Base-by-base conservation (phyloP, 2,797 vertebrate species). In the Gobionotothen gibberifrons region DNA sequence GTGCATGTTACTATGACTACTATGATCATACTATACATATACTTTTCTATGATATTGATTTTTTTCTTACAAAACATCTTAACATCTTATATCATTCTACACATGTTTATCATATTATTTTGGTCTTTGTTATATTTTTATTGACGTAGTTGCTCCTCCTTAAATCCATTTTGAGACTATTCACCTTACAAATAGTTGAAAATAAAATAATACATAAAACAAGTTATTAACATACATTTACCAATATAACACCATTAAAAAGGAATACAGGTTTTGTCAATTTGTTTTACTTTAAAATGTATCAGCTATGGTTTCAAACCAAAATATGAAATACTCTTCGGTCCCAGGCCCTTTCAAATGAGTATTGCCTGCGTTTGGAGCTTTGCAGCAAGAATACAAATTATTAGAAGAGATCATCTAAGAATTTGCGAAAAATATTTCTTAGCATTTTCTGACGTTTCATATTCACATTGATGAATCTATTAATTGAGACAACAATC, bases 1-100 rank as follows among this genome's bases (percentile, higher is more conserved):
- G 29, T 43, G 47, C 60, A 53, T 22, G 76, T 29, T 66, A 22
- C 65, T 69, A 39, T 17, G 46, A 36, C 39, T 2, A 19, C 5
- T 4, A 12, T 19, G 4, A 53, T 65, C 17, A 26, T 26, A 26
- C 26, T 26, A 26, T 26, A 26, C 26, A 26, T 26, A 26, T 26
- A 26, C 4, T 26, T 26, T 26, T 26, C 4, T 26, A 26, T 26
- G 26, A 26, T 26, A 26, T 26, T 5, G 26, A 26, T 26, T 26
- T 5, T 26, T 26, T 26, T 26, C 29, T 48, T 58, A 17, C 32
- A 21, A 15, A 17, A 52, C 54, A 43, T 4, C 16, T 1, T 1
- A 57, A 36, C 9, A 21, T 3, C 13, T 21, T 53, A 10, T 60
- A 61, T 14, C 14, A 51, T 58, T 48, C 0, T 17, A 32, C 40